Base-by-base conservation (phyloP, 2,113 vertebrate species). In the Sebastes fasciatus region DNA sequence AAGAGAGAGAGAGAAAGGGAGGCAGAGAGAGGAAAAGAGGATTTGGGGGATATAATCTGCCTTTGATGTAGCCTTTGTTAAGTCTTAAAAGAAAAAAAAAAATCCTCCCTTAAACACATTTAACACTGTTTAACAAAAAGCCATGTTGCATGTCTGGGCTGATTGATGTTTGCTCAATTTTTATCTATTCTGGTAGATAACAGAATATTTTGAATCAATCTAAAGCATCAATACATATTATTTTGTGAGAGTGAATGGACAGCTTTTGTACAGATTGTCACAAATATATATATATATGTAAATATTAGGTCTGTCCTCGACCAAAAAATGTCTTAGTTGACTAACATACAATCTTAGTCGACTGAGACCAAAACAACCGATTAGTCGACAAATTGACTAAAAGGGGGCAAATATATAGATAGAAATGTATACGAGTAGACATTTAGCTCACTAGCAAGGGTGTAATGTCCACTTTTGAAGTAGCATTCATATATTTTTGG, bases 31-130 rank as follows among this genome's bases (percentile, higher is more conserved):
- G 83, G 82, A 52, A 85, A 88, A 86, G 91, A 86, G 88, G 89
- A 88, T 92, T 88, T 89, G 14, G 46, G 86, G 86, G 34, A 34
- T 34, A 73, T 70, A 87, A 90, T 89, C 77, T 78, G 52, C 54
- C 77, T 83, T 86, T 89, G 57, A 89, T 87, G 87, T 79, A 66
- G 80, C 86, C 84, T 88, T 84, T 83, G 78, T 81, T 82, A 9
- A 21, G 63, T 88, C 26, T 42, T 85, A 26, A 65, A 82, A 55
- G 23, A 10, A 42, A 40, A 48, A 51, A 51, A 14, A 61, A 8
- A 46, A 58, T 71, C 76, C 75, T 26, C 12, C 55, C 17, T 78
- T 85, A 67, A 88, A 84, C 77, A 55, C 73, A 34, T 80, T 70
- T 69, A 79, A 71, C 54, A 34, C 26, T 69, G 77, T 71, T 82